phyloP scores from a whole-genome alignment of 2,113 vertebrate genomes.

The Tachycineta bicolor region DNA sequence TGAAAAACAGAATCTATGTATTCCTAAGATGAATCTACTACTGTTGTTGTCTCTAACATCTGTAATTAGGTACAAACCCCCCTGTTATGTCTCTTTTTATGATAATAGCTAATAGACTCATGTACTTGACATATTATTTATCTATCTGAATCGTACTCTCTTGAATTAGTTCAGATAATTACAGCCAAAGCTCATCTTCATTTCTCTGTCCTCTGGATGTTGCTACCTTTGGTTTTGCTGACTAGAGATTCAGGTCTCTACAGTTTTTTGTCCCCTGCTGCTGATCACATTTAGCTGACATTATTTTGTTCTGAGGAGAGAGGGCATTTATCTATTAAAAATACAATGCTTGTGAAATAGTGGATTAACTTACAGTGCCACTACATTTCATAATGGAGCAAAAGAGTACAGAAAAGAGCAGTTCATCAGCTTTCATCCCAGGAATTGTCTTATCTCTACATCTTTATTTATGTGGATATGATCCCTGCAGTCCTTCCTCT shows the following conservation, averaged over 20 bases:
- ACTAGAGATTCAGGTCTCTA: background rate
- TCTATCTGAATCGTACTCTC: fast-evolving
- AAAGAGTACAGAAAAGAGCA: background rate
- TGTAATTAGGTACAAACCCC: background rate
- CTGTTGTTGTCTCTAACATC: background rate
- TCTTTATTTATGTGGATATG: background rate
- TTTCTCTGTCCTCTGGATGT: background rate
- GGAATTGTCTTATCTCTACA: background rate
- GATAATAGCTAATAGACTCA: background rate
- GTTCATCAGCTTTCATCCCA: background rate
- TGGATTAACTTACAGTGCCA: background rate
- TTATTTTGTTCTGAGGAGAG: background rate
- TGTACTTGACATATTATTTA: background rate
- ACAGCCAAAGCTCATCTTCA: background rate
- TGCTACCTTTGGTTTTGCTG: background rate
- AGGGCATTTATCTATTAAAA: background rate
- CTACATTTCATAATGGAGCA: background rate
- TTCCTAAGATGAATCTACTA: background rate
- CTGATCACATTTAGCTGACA: background rate
- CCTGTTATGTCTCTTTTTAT: background rate
- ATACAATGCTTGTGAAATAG: background rate
- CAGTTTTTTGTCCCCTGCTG: background rate
- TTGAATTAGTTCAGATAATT: background rate
- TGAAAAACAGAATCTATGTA: background rate
- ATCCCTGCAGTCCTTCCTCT: background rate